Evolutionary conservation across 1,140 invertebrate genomes (phyloP).

Genomic region (Brachionus asplanchnoidis): DNA sequence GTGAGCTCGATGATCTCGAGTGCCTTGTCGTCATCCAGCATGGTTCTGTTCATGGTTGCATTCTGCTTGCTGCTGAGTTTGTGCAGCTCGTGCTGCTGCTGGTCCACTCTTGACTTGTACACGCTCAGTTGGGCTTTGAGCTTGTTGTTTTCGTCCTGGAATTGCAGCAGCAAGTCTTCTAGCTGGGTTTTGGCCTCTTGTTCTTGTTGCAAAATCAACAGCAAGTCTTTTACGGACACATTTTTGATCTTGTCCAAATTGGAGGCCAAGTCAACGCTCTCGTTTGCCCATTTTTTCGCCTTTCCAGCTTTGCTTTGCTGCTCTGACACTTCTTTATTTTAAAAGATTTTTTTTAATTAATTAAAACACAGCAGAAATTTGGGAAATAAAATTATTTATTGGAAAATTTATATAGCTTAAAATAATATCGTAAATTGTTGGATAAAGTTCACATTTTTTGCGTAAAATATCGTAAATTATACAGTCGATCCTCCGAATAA

Average conservation of each 20-base stretch:
- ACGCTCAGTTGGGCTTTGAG: conserved; percentile 48
- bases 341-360: no score
- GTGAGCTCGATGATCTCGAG: conserved; percentile 53
- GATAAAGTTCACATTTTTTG: no score
- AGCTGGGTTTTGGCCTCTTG: conserved; percentile 6
- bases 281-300: not conserved
- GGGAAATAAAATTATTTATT: no score
- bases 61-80: conserved; percentile 37
- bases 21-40: conserved; percentile 51
- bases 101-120: conserved; percentile 46
- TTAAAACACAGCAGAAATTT: no score
- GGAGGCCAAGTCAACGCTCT: not conserved
- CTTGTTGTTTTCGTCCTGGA: conserved; percentile 20
- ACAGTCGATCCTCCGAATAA: no score
- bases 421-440: no score
- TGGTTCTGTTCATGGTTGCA: conserved; percentile 34
- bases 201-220: not conserved
- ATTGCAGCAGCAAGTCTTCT: conserved; percentile 6
- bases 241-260: conserved; percentile 6
- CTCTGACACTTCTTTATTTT: no score
- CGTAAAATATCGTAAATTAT: no score
- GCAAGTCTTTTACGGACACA: conserved; percentile 5
- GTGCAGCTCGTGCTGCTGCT: conserved; percentile 38
- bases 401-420: no score
- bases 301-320: not conserved